Evolutionary conservation across 2,888 invertebrate genomes (phyloP).

Genomic region (Chouioia cunea): DNA sequence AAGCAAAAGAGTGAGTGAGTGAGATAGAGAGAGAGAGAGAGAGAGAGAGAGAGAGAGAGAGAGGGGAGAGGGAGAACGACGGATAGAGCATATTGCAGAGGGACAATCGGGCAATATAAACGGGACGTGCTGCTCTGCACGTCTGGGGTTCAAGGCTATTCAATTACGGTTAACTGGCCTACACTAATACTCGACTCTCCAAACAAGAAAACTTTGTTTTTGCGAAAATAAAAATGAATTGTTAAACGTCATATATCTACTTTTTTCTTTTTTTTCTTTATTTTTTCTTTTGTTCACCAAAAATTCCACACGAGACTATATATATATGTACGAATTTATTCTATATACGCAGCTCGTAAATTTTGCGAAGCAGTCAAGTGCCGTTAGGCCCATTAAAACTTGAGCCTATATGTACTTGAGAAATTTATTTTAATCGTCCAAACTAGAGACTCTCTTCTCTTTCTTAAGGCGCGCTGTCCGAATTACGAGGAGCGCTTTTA

Average conservation of each 20-base stretch:
- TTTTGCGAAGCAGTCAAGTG: conserved; percentile 26
- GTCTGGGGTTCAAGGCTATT: conserved; percentile 50
- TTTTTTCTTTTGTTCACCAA: too few relatives aligned
- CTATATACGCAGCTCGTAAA: conserved; percentile 12
- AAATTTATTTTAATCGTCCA: conserved; percentile 33
- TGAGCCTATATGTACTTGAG: conserved; percentile 11
- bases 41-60: conserved; percentile 26
- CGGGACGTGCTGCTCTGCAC: conserved; percentile 46
- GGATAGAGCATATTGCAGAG: conserved; percentile 38
- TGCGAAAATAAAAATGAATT: not conserved
- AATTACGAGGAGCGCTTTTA: too few relatives aligned
- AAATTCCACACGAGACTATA: too few relatives aligned
- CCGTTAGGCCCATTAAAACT: conserved; percentile 28
- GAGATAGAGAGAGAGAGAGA: not conserved
- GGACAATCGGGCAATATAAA: conserved; percentile 51
- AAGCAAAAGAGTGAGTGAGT: conserved; percentile 6
- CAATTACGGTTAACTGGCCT: conserved; percentile 53
- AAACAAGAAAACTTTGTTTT: not conserved
- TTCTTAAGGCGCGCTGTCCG: too few relatives aligned
- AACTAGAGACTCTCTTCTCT: conserved; percentile 9
- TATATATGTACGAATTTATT: too few relatives aligned
- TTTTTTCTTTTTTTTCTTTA: too few relatives aligned
- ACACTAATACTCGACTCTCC: conserved; percentile 7
- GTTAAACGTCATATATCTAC: too few relatives aligned
- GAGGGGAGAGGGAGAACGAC: conserved; percentile 14